Conservation (phyloP, 2,888 invertebrate species). For the Crepidodera aurea region DNA sequence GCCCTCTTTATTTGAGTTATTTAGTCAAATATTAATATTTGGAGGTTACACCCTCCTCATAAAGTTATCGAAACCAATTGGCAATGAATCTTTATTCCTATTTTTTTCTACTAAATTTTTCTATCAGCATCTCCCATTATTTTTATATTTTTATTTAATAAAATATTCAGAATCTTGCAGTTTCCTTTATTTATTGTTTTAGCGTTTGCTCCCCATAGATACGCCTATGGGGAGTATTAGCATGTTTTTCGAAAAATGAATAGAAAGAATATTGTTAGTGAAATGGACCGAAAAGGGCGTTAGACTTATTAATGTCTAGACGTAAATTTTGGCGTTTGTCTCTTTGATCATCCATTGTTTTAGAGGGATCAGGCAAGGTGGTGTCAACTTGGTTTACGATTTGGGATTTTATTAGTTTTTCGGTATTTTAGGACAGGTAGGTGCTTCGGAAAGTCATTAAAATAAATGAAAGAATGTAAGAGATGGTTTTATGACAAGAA, state of each 20-base stretch:
- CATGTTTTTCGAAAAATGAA: conserved; percentile 12
- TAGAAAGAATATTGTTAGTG: background rate
- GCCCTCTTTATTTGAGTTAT: no score
- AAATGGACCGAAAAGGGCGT: conserved; percentile 37
- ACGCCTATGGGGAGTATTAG: background rate
- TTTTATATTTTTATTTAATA: no score
- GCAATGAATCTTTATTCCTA: no score
- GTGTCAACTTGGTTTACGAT: conserved; percentile 37
- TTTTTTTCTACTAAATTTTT: no score
- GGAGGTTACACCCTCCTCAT: no score
- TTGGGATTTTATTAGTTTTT: conserved; percentile 34
- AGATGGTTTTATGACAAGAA: conserved; percentile 26
- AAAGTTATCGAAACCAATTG: no score
- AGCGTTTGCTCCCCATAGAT: background rate
- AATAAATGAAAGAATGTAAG: conserved; percentile 26
- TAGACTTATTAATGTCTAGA: conserved; percentile 42
- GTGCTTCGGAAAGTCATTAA: conserved; percentile 32
- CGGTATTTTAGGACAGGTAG: conserved; percentile 36
- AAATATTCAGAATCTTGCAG: no score
- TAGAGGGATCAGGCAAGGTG: conserved; percentile 24
- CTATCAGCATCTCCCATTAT: no score
- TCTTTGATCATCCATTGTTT: conserved; percentile 37
- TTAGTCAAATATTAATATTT: no score
- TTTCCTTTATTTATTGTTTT: no score
- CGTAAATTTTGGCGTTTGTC: conserved; percentile 39